Base-by-base conservation (phyloP, 2,797 vertebrate genomes). In the Zalophus californianus region DNA sequence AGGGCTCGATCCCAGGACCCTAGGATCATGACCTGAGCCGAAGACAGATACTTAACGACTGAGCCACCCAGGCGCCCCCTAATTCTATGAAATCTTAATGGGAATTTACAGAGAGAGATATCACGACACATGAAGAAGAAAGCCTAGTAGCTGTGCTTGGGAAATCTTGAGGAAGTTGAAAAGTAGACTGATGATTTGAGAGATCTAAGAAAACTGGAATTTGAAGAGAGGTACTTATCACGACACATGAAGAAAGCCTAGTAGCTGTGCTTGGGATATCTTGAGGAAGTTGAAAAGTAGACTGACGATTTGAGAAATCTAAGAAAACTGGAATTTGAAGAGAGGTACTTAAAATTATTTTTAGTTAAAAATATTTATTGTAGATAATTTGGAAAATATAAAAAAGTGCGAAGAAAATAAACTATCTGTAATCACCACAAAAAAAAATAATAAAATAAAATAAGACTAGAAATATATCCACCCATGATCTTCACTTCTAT, bases 321-420 rank as follows among this genome's bases (percentile, higher is more conserved):
- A 75, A 58, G 13, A 97, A 73, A 90, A 62, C 18, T 86, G 6
- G 23, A 93, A 77, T 75, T 86, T 92, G 29, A 82, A 72, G 62
- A 77, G 25, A 48, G 41, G 15, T 56, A 58, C 16, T 95, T 85
- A 73, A 89, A 92, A 35, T 72, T 35, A 52, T 58, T 93, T 75
- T 83, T 62, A 35, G n/a, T 50, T 77, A 48, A 86, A 93, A 84
- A 52, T 29, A 32, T 44, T 25, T 79, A 21, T 75, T 73, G 41
- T 87, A 48, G 48, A 92, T 52, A 95, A 90, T 44, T 66, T 90
- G 56, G 38, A 72, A 64, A 79, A 75, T 75, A 35, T 23, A 9
- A 52, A 95, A 92, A 60, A 68, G 23, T 44, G 41, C 64, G 44
- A 89, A 58, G 68, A 86, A 86, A 79, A 72, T 44, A 35, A 84